A percentile compares a stretch with the other conserved stretches of the same genome.
These are phyloP conservation scores for Drosophila mulleri DNA, from an alignment of 2,888 invertebrate genomes.

Conservation along the genomic window DNA sequence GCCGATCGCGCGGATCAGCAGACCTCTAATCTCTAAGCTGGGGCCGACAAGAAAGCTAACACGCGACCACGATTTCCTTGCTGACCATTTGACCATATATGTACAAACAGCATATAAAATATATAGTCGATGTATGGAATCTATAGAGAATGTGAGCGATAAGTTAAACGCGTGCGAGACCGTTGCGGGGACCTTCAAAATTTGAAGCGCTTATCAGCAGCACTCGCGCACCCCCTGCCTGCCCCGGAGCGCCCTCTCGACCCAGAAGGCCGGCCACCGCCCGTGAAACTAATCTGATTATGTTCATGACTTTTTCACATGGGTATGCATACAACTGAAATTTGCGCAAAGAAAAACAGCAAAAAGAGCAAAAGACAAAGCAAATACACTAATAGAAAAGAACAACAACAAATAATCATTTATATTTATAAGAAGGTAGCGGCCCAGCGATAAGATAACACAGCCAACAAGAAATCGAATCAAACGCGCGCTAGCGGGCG, in stretches of 20 bases:
- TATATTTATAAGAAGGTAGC: conserved; percentile 34
- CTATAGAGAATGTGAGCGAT: conserved; percentile 46
- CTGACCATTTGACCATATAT: conserved; percentile 18
- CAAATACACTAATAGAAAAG: background rate
- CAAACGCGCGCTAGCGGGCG: background rate
- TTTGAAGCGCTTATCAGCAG: conserved; percentile 58
- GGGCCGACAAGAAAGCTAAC: conserved; percentile 14
- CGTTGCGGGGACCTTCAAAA: conserved; percentile 62
- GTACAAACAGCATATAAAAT: conserved; percentile 3
- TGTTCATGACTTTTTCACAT: conserved; percentile 39
- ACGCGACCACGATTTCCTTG: conserved; percentile 49
- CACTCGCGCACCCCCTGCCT: background rate
- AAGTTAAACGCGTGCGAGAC: conserved; percentile 65
- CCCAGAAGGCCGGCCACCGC: conserved; percentile 33
- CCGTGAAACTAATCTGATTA: conserved; percentile 57
- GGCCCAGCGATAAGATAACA: conserved; percentile 46
- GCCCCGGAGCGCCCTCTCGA: background rate
- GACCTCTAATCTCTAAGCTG: conserved; percentile 19
- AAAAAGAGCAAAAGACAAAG: background rate
- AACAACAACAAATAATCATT: background rate
- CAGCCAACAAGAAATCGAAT: background rate
- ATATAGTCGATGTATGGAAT: background rate
- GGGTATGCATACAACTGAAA: conserved; percentile 10
- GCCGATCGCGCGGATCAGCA: background rate
- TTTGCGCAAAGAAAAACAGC: conserved; percentile 9